These are phyloP conservation scores for Tinea semifulvella DNA, from an alignment of 2,888 invertebrate species.

Conservation along the genomic window DNA sequence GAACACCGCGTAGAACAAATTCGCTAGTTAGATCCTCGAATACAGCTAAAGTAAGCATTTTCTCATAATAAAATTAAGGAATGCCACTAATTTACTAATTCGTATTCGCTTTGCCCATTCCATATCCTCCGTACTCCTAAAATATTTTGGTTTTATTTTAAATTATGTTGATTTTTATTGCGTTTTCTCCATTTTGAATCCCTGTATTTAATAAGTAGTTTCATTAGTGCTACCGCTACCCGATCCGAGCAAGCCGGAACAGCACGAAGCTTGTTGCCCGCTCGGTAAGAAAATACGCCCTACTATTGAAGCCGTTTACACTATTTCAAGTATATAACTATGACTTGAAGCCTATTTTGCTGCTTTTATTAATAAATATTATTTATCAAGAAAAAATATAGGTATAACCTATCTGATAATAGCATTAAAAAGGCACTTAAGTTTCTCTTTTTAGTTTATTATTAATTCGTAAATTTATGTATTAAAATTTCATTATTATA, in stretches of 20 bases:
- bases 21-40: not conserved
- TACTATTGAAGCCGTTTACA: constrained; percentile 5
- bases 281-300: constrained; percentile 71
- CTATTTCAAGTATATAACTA: no score
- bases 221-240: constrained; percentile 83
- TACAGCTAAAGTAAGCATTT: constrained; percentile 38
- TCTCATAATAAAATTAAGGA: constrained; percentile 1
- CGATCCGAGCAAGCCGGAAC: constrained; percentile 86
- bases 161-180: constrained; percentile 37
- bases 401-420: no score
- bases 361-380: no score
- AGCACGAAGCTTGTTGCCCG: constrained; percentile 92
- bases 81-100: constrained; percentile 66
- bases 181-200: constrained; percentile 47
- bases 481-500: no score
- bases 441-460: no score
- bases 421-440: no score
- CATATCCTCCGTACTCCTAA: constrained; percentile 30
- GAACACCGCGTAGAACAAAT: constrained; percentile 1
- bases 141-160: constrained; percentile 29
- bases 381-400: no score
- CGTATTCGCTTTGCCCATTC: constrained; percentile 60
- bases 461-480: no score
- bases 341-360: no score
- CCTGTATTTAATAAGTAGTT: constrained; percentile 62